Evolutionary conservation across 1,140 invertebrate species (phyloP), one percentile per base, ranked within the genome.

Genomic region (Trinorchestia longiramus): DNA sequence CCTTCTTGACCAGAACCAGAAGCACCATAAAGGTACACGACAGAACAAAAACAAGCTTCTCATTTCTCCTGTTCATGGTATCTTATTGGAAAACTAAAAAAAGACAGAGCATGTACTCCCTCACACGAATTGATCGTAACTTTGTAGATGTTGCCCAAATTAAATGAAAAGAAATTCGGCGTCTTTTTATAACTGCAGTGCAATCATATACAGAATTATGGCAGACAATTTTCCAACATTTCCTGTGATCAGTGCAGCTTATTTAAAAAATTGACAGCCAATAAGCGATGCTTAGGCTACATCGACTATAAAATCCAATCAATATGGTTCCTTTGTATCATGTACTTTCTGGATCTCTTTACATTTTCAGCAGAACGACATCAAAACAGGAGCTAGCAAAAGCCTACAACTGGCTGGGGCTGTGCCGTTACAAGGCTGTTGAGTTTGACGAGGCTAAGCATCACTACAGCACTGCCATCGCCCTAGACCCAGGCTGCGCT

Each of bases 321-420:
- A 53, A 53, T 6, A 53, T 53, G 6, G 19, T 19, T 53, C 6
- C 43, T 42, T 19, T 19, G 4, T 17, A 42, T 4, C 11, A 90
- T 17, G 43, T 3, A 90, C 43, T 90, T 42, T 15, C 43, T 90
- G 88, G 40, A 87, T 87, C 40, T 19, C 40, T 17, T 77, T 41
- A 4, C 41, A 36, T 95, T 77, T 15, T 17, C 53, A 87, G 44
- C 43, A 45, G 0, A 47, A 62, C n/a, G 36, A 53, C 36, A 19
- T 44, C 43, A 0, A 96, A 96, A 47, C 94, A 96, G 23, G 96
- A 96, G 28, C 43, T 97, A n/a, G 97, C 97, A 15, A 57, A 97
- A n/a, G 97, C 97, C 1, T 97, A 97, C 96, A 97, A 97, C 96
- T 97, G 97, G 95, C 96, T 97, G 94, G 97, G 97, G 6, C 97